These are phyloP conservation scores for Heliconius hermathena DNA, from an alignment of 1,140 invertebrate species.

Conservation along the genomic window DNA sequence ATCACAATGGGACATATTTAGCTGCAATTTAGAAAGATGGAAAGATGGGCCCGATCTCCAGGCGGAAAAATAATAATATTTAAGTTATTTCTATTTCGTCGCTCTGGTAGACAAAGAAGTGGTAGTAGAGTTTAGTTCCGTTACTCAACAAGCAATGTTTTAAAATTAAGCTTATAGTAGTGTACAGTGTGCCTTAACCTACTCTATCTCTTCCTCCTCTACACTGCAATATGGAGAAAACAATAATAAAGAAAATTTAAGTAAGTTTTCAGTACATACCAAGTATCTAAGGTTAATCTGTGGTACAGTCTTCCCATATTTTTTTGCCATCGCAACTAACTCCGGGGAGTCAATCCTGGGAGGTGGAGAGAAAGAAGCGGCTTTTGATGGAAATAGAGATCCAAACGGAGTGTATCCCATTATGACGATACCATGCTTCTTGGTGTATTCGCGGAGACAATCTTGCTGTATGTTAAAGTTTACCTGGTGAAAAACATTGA, in stretches of 20 bases:
- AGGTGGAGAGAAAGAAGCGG: conserved; percentile 81
- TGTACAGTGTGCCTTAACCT: no score
- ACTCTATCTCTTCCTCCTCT: no score
- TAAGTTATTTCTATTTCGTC: no score
- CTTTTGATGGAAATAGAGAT: conserved; percentile 81
- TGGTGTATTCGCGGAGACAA: conserved; percentile 86
- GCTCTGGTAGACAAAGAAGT: no score
- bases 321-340: conserved; percentile 84
- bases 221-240: no score
- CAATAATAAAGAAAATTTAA: not conserved
- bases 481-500: conserved; percentile 43
- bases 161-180: no score
- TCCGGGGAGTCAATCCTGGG: conserved; percentile 84
- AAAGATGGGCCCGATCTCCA: no score
- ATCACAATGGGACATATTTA: no score
- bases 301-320: conserved; percentile 87
- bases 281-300: conserved; percentile 85
- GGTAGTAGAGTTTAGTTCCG: no score
- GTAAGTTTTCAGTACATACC: conserved; percentile 68
- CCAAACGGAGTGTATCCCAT: conserved; percentile 92
- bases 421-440: conserved; percentile 84
- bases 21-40: no score
- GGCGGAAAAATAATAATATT: no score
- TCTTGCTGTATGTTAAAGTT: conserved; percentile 89
- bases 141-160: no score